phyloP scores from a whole-genome alignment of 1,140 invertebrate species.

The Trigoniulus corallinus region DNA sequence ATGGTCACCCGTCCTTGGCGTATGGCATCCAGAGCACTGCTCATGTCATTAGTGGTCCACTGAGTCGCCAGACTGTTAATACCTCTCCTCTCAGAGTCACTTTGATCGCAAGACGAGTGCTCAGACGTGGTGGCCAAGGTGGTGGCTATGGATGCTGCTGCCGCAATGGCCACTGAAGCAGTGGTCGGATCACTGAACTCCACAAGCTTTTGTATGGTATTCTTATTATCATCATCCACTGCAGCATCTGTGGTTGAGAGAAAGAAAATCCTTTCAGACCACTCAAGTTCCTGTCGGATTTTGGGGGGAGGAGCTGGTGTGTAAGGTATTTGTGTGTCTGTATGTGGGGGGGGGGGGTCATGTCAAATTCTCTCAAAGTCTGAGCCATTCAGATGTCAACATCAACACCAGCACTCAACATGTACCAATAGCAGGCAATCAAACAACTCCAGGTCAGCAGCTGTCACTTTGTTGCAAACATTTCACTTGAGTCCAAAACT shows the following conservation, averaged over 20 bases:
- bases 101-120: constrained; percentile 72
- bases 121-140: constrained; percentile 63
- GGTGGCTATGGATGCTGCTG: not conserved
- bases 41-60: constrained; percentile 69
- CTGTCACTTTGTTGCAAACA: too few relatives aligned
- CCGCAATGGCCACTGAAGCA: not conserved
- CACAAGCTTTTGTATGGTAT: not conserved
- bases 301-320: not conserved
- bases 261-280: too few relatives aligned
- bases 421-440: too few relatives aligned
- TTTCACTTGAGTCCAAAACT: too few relatives aligned
- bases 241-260: not conserved
- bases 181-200: not conserved
- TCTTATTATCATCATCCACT: not conserved
- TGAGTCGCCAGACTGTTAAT: constrained; percentile 64
- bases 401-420: too few relatives aligned
- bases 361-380: too few relatives aligned
- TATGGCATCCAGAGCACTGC: constrained; percentile 57
- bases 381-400: too few relatives aligned
- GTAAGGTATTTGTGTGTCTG: not conserved
- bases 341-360: not conserved
- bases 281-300: not conserved
- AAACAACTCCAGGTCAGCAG: too few relatives aligned
- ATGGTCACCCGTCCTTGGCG: constrained; percentile 44
- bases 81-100: constrained; percentile 65